Conservation (phyloP, 1,140 invertebrate genomes). For the Paralvinella palmiformis region DNA sequence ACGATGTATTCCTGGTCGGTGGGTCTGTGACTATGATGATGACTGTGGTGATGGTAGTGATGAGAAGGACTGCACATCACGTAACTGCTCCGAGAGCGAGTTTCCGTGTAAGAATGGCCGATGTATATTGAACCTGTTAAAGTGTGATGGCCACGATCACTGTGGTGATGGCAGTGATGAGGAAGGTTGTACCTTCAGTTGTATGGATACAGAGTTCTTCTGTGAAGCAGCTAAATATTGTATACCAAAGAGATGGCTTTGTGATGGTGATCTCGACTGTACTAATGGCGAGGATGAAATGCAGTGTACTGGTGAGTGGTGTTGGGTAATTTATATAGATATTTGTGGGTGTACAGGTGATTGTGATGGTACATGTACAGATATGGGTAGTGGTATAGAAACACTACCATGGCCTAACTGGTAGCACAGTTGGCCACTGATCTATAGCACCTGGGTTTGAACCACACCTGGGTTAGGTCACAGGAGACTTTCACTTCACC, state of each 20-base stretch:
- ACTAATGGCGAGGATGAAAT: conserved; percentile 78
- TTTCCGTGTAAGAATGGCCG: conserved; percentile 63
- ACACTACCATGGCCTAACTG: no score
- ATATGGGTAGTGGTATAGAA: no score
- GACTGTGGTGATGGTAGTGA: conserved; percentile 93
- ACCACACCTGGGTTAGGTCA: no score
- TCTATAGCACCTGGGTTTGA: no score
- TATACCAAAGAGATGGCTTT: conserved; percentile 59
- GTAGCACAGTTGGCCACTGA: no score
- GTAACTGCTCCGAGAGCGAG: conserved; percentile 90
- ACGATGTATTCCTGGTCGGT: conserved; percentile 88
- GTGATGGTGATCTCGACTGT: conserved; percentile 58
- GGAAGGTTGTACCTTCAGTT: conserved; percentile 10
- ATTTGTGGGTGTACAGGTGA: no score
- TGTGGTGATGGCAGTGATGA: conserved; percentile 86
- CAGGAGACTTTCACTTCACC: no score
- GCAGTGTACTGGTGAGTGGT: conserved; percentile 4
- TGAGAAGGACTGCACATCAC: conserved; percentile 72
- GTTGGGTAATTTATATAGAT: no score
- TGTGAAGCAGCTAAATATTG: conserved; percentile 53
- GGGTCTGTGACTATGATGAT: conserved; percentile 90
- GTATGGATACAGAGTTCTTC: conserved; percentile 76
- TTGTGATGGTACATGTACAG: no score
- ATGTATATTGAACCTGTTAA: conserved; percentile 61
- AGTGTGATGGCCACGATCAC: conserved; percentile 53